Base-by-base conservation (phyloP, 2,888 invertebrate species). In the Sinelater perroti region DNA sequence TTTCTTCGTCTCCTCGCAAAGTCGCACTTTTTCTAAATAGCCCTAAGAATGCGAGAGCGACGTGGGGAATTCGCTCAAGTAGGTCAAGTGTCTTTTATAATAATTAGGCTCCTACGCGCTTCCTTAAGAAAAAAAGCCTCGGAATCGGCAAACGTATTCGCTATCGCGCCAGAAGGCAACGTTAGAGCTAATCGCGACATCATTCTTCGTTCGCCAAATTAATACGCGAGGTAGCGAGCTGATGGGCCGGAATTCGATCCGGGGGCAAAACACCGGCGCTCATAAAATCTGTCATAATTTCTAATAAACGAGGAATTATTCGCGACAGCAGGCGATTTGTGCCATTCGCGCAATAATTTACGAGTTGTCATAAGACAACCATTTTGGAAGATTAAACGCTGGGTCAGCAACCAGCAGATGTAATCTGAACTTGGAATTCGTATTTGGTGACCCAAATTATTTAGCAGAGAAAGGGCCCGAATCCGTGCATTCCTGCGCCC, bases 341-440 rank as follows among this genome's bases (percentile, higher is more conserved):
- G 33, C 49, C 36, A 49, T 44, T 42, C 56, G 46, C 31, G 42
- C 33, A 40, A 56, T 56, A 56, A 56, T 49, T 56, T 50, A 56
- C 33, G 56, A 56, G 56, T 56, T 56, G 56, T 56, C 56, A 56
- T 56, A 56, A 56, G 56, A 56, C 47, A 49, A 47, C 56, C 49
- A 56, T 56, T 56, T 28, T 14, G 16, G 46, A 49, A 56, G 56
- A 57, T 62, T 57, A 58, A 60, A 52, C 51, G 38, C 50, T 54
- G 46, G 61, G 54, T 61, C 58, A 61, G 52, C 45, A 54, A 56
- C 53, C 45, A 53, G 44, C 61, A 61, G 58, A 58, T 61, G 58
- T 61, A 61, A 61, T 61, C 55, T 61, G 50, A 50, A 61, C 46
- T 63, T 65, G 60, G 63, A 64, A 61, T 63, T 64, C 52, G 62